Base-by-base conservation (phyloP, 2,113 vertebrate genomes). In the Meriones unguiculatus region DNA sequence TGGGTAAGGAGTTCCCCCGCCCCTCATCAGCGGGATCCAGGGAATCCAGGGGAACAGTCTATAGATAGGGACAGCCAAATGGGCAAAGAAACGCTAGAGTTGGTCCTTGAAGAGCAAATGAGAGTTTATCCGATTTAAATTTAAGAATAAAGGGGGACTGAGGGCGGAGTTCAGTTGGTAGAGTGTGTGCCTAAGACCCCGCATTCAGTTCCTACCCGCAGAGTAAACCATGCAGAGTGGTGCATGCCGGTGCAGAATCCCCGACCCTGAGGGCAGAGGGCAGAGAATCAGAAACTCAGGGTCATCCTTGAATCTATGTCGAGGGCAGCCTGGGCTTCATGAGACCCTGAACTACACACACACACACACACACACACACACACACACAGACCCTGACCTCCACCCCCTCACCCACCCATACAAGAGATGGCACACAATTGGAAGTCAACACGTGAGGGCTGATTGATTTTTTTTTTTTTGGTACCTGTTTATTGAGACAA, bases 1-100 rank as follows among this genome's bases (percentile, higher is more conserved):
- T 99, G 38, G 99, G 99, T 99, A 98, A 96, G 98, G 25, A 64
- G 62, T 4, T 17, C 5, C 57, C 84, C n/a, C 20, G 17, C 25
- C n/a, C 46, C 64, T 88, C 81, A 62, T 89, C 24, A 64, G 30
- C 41, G 57, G 54, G 11, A 50, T 50, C 46, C 25, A 87, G 69
- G 41, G 41, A 41, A 41, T 41, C 41, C 41, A 41, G 41, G 41
- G 4, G 41, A 41, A 41, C 41, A 41, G 41, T 24, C 22, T 84
- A 57, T 59, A 38, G 14, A 18, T 50, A 12, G 73, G 52, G 35
- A 65, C 5, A n/a, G 35, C 28, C 87, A 25, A 30, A 70, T 41
- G 81, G 59, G 24, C 35, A 14, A 93, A 46, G 62, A 88, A 92
- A 78, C 30, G 41, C 59, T 87, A 54, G 20, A 46, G 54, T 30